Conservation (phyloP, 2,888 invertebrate genomes). For the Steinernema hermaphroditum region DNA sequence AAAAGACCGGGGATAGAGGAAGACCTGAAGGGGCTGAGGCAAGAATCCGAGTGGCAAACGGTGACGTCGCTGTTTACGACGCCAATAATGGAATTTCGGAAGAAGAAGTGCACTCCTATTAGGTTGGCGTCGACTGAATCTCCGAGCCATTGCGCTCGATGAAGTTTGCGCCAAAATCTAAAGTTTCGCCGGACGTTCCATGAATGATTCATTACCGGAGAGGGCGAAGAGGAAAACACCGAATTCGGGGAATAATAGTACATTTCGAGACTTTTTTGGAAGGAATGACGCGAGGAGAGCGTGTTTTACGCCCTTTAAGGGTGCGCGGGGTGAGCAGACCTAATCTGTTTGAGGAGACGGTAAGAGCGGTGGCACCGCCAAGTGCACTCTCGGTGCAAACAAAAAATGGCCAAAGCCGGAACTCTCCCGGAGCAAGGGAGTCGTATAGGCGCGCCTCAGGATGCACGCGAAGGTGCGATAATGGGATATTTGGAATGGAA, state of each 20-base stretch:
- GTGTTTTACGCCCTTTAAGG: constrained; percentile 15
- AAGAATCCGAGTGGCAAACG: too few species aligned
- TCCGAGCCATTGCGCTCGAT: too few species aligned
- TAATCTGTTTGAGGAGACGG: constrained; percentile 23
- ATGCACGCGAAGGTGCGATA: too few species aligned
- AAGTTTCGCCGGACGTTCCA: too few species aligned
- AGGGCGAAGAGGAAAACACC: constrained; percentile 4
- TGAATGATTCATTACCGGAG: constrained; percentile 13
- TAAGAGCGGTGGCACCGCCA: background rate
- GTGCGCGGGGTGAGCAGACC: background rate
- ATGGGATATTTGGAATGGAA: constrained; percentile 18
- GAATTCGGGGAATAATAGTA: constrained; percentile 22
- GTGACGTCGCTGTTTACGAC: background rate
- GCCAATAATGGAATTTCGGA: too few species aligned
- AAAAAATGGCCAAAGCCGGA: background rate
- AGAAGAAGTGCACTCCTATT: background rate
- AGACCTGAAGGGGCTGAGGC: background rate
- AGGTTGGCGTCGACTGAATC: too few species aligned
- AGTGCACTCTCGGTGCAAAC: constrained; percentile 26
- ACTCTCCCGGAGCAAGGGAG: background rate
- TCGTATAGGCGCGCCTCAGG: too few species aligned
- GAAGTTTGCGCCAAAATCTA: too few species aligned
- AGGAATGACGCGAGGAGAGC: background rate
- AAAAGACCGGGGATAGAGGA: too few species aligned
- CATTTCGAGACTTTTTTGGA: background rate